Evolutionary conservation across 1,140 invertebrate genomes (phyloP), one percentile per base, ranked within the genome.

Genomic region (Trichonephila clavata): DNA sequence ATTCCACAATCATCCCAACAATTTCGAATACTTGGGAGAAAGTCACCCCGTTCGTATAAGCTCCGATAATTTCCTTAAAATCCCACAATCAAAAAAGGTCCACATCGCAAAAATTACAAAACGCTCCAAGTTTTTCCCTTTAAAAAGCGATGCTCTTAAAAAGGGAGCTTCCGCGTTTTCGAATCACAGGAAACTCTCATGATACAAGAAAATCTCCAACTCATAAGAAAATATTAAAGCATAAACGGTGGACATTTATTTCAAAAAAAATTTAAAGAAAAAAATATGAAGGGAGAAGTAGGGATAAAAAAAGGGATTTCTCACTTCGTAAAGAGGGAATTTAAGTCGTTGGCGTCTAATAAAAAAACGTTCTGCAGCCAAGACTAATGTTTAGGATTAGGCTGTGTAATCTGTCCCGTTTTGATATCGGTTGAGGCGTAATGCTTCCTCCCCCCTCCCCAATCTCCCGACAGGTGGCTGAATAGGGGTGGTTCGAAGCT

Each of bases 371-470:
- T 86, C 83, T 83, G 16, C 27, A 71, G 27, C 83, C 59, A 86
- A 92, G 91, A 92, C 81, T 92, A 92, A 92, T 92, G 91, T 92
- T 60, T 27, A 24, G 91, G 91, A 92, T 92, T 92, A 92, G 63
- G 83, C 14, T 50, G 39, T 63, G 63, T 92, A 92, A 92, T 92
- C 91, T 84, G 81, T 86, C 91, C 61, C 80, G 61, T 92, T 92
- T 92, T 86, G 81, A 92, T 92, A 92, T 92, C 91, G 91, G 77
- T 21, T 63, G 27, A 10, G 32, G 57, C 90, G 50, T 50, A 50
- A 50, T 50, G 50, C 50, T 59, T 32, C 77, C 80, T 59, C 60
- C 77, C 80, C 80, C 68, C 32, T 14, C 61, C n/a, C 60, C 20
- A 32, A 39, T 5, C 83, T 91, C 63, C 59, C 27, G 60, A 39